A percentile compares a stretch with the other conserved stretches of the same genome.
phyloP scores from a whole-genome alignment of 2,888 invertebrate genomes.

The Limnephilus marmoratus region DNA sequence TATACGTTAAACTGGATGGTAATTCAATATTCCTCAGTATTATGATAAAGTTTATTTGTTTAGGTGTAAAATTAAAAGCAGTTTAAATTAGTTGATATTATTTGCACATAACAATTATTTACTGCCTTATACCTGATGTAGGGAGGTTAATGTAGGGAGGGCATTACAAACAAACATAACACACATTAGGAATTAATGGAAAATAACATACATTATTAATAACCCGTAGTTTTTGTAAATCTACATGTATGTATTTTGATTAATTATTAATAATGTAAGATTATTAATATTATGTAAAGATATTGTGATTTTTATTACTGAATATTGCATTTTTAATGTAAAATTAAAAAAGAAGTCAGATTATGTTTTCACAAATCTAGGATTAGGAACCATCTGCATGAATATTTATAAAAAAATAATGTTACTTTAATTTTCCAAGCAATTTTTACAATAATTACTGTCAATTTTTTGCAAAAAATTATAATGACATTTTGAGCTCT shows the following conservation, averaged over 20 bases:
- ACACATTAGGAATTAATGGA: neutral
- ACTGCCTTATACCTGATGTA: neutral
- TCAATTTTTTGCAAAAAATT: neutral
- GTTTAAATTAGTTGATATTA: neutral
- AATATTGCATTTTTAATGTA: neutral
- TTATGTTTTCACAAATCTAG: neutral
- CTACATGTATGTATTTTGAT: neutral
- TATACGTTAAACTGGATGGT: neutral
- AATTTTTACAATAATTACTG: neutral
- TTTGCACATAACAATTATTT: neutral
- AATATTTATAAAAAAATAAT: neutral
- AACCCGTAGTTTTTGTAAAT: neutral
- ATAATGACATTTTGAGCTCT: neutral
- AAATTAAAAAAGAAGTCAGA: neutral
- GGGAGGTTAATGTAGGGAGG: neutral
- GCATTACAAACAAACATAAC: neutral
- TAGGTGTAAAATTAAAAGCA: neutral
- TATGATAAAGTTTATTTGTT: neutral
- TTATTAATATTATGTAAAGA: neutral
- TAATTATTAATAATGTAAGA: neutral
- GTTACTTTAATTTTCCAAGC: neutral
- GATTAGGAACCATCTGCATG: neutral
- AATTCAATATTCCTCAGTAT: neutral
- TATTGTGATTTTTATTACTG: constrained; percentile 17
- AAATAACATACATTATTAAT: neutral